phyloP scores from a whole-genome alignment of 2,888 invertebrate species.

The Lycocerus yunnanus region DNA sequence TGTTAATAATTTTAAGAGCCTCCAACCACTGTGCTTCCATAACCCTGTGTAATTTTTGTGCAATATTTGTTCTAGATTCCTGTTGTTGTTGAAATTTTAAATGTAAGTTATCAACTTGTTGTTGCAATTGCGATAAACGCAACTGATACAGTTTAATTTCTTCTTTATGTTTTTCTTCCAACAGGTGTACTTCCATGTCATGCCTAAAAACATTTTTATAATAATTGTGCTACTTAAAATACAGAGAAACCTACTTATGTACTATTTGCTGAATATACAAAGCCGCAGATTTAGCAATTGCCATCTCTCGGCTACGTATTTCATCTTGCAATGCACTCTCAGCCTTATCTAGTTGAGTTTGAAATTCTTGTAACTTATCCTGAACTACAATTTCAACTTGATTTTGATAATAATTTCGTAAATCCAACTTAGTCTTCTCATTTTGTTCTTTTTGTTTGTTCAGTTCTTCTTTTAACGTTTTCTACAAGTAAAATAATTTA shows the following conservation, averaged over 20 bases:
- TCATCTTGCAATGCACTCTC: conserved; percentile 69
- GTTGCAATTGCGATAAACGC: conserved; percentile 70
- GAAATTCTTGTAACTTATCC: conserved; percentile 77
- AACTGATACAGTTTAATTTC: conserved; percentile 75
- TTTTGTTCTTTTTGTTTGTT: conserved; percentile 57
- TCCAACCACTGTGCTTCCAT: conserved; percentile 85
- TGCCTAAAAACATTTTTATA: conserved; percentile 59
- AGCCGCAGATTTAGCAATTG: conserved; percentile 71
- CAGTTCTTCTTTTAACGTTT: conserved; percentile 53
- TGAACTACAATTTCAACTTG: conserved; percentile 80
- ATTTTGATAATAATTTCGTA: conserved; percentile 77
- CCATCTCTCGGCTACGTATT: conserved; percentile 66
- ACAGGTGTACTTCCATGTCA: conserved; percentile 72
- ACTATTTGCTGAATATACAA: conserved; percentile 73
- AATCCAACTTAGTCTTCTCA: conserved; percentile 68
- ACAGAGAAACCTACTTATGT: conserved; percentile 58
- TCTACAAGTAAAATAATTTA: conserved; percentile 47
- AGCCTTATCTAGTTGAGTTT: conserved; percentile 72
- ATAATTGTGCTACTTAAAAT: neutral
- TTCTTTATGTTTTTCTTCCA: conserved; percentile 80
- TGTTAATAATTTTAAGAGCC: conserved; percentile 68
- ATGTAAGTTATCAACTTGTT: conserved; percentile 70
- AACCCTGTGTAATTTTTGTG: conserved; percentile 70
- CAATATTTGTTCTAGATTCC: conserved; percentile 67
- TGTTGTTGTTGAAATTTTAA: conserved; percentile 59